Evolutionary conservation across 2,888 invertebrate genomes (phyloP).

Genomic region (Artemia sinica): DNA sequence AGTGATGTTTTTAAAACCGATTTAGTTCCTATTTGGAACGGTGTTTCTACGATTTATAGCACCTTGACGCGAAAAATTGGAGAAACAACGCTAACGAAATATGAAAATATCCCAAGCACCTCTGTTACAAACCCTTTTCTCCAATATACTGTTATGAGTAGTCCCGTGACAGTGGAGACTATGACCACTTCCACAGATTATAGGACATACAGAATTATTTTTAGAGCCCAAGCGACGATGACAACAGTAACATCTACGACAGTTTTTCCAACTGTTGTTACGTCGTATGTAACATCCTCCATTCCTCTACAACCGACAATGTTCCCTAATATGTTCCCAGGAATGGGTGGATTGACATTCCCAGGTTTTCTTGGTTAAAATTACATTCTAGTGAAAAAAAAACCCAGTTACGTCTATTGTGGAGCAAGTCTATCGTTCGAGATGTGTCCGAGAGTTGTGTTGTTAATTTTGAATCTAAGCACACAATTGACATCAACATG

Average conservation of each 20-base stretch:
- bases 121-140: constrained; percentile 35
- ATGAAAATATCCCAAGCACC: constrained; percentile 53
- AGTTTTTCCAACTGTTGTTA: constrained; percentile 60
- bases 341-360: constrained; percentile 17
- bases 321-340: constrained; percentile 21
- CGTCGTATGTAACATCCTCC: constrained; percentile 65
- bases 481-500: too few species aligned
- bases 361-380: constrained; percentile 18
- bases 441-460: too few species aligned
- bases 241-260: constrained; percentile 68
- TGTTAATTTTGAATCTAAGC: too few species aligned
- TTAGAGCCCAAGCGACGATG: constrained; percentile 74
- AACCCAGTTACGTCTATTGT: too few species aligned
- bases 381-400: too few species aligned
- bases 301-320: constrained; percentile 51
- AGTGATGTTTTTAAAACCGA: constrained; percentile 68
- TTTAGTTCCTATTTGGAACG: constrained; percentile 48
- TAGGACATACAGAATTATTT: constrained; percentile 63
- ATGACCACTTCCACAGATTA: constrained; percentile 60
- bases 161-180: constrained; percentile 61
- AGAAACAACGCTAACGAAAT: constrained; percentile 56
- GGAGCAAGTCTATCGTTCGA: too few species aligned
- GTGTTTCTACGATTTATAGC: constrained; percentile 52
- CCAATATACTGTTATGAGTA: constrained; percentile 56
- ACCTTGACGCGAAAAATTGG: constrained; percentile 61